Evolutionary conservation across 2,888 invertebrate genomes (phyloP).

Genomic region (Caradrina clavipalpis): DNA sequence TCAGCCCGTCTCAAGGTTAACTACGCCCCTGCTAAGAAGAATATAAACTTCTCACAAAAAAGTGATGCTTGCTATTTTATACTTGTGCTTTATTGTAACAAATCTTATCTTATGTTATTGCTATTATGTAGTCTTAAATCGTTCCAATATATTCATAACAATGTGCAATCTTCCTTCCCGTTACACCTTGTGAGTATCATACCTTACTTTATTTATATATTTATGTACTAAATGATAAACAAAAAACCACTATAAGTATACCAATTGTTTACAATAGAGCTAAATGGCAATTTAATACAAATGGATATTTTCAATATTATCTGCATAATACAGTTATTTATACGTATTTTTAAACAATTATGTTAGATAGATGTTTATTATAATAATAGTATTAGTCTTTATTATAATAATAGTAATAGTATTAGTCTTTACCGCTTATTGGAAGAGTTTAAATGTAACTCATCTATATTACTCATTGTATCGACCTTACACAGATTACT

Average conservation of each 20-base stretch:
- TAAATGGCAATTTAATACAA: conserved; percentile 29
- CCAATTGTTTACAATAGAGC: conserved; percentile 10
- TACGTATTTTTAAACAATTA: conserved; percentile 33
- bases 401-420: too few species aligned
- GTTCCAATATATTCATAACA: conserved; percentile 58
- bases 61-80: conserved; percentile 1
- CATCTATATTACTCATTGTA: conserved; percentile 38
- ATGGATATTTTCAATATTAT: conserved; percentile 10
- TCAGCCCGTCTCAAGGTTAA: too few species aligned
- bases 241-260: conserved; percentile 11
- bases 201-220: conserved; percentile 12
- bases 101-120: conserved; percentile 58
- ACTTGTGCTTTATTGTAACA: conserved; percentile 52
- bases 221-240: conserved; percentile 9
- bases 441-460: conserved; percentile 50
- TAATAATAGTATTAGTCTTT: conserved; percentile 30
- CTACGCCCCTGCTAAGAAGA: background rate
- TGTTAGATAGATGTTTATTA: conserved; percentile 30
- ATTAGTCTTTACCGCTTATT: conserved; percentile 60
- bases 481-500: conserved; percentile 30
- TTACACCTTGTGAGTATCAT: conserved; percentile 15
- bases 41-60: background rate
- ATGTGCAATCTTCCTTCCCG: conserved; percentile 21
- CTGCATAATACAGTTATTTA: conserved; percentile 7
- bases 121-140: conserved; percentile 63